Evolutionary conservation across 2,797 vertebrate genomes (phyloP), one percentile per base, ranked within the genome.

Genomic region (Sebastes nivosus): DNA sequence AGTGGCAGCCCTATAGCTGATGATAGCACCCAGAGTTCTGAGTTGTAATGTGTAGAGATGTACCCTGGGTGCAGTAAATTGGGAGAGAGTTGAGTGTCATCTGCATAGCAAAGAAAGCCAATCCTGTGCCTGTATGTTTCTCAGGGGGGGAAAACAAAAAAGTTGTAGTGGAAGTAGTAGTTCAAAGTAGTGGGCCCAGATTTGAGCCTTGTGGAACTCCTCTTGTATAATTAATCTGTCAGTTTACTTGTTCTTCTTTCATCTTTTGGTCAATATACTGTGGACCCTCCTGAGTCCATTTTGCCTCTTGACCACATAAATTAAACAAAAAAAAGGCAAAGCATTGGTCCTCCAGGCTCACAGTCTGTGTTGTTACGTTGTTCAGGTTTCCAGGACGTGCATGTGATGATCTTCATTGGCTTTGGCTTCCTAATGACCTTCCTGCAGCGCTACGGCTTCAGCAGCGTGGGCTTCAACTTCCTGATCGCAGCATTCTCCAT

Each of bases 381-480:
- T 80, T 9, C 90, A 99, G 98, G 97, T 87, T 97, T 97, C 92
- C 96, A 96, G 91, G 97, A 97, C 6, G 97, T 96, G 22, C 97
- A 97, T 0, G 90, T 96, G 85, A 98, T 97, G 94, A 95, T 96
- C 91, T 97, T 99, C 83, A 92, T 98, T 0, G 97, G 98, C 42
- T 98, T 99, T 0, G 98, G 98, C 63, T 97, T 99, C 81, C 94
- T 99, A 66, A 95, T 98, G 97, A 97, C 95, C 42, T 98, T 99
- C 94, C 92, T 99, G 16, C 91, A 97, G 89, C 95, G 96, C 1
- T 98, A 97, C 0, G 95, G 97, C 77, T 97, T 95, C 14, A 94
- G 97, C 91, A 97, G 96, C 0, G 88, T 95, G 18, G 97, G 96
- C 79, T 96, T 95, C 92, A 98, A 96, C 95, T 96, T 99, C 91